A percentile compares a stretch with the other conserved stretches of the same genome.
phyloP scores from a whole-genome alignment of 2,888 invertebrate species.

The Meta bourneti region DNA sequence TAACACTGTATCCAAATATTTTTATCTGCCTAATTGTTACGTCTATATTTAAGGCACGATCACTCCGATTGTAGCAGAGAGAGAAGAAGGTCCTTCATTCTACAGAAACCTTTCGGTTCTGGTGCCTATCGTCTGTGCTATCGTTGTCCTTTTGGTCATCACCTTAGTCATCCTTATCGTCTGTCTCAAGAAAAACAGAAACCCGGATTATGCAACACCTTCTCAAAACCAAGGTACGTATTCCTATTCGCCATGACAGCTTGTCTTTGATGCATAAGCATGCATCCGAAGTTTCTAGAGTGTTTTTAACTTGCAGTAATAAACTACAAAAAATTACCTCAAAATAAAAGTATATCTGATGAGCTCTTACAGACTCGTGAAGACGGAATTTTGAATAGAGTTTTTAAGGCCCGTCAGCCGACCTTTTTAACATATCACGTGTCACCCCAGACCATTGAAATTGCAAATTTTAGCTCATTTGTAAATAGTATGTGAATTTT shows the following conservation, averaged over 20 bases:
- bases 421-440: too few relatives aligned
- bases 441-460: too few relatives aligned
- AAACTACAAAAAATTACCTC: too few relatives aligned
- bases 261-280: neutral
- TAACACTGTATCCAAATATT: too few relatives aligned
- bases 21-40: neutral
- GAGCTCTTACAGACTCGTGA: too few relatives aligned
- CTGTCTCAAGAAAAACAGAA: constrained; percentile 73
- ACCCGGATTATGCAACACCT: constrained; percentile 70
- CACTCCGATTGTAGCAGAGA: constrained; percentile 65
- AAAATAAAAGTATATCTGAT: too few relatives aligned
- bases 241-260: neutral
- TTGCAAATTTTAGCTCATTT: too few relatives aligned
- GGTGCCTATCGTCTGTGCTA: constrained; percentile 73
- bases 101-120: constrained; percentile 74
- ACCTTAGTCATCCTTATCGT: constrained; percentile 72
- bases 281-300: neutral
- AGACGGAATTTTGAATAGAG: too few relatives aligned
- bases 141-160: constrained; percentile 73
- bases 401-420: too few relatives aligned
- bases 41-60: constrained; percentile 60
- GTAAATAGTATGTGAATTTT: too few relatives aligned
- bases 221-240: constrained; percentile 68
- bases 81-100: constrained; percentile 67
- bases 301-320: too few relatives aligned